Base-by-base conservation (phyloP, 2,888 invertebrate species). In the Hypolimnas misippus region DNA sequence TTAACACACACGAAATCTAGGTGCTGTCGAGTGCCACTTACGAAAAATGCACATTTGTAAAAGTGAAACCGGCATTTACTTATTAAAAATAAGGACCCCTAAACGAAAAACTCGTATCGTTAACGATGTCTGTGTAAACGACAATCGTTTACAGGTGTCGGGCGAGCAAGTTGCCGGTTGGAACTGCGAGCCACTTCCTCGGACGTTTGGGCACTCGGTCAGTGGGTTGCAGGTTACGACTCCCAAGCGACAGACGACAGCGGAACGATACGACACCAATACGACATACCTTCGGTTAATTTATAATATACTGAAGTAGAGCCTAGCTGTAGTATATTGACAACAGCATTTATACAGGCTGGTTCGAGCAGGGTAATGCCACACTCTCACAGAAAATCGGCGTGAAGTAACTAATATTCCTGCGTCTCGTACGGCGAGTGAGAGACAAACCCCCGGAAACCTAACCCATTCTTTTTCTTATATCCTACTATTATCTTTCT, bases 161-260 rank as follows among this genome's bases (percentile, higher is more conserved):
- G 54, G 62, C 55, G 51, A 63, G 53, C 70, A 72, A 79, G 76
- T 74, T 63, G 75, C 65, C 14, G 25, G 42, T 2, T 42, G 66
- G 76, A 62, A 69, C 72, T 72, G n/a, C n/a, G n/a, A n/a, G 67
- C 79, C 78, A 77, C 79, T 77, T 70, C 72, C 62, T 38, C 54
- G 42, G 66, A 62, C 75, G 75, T 83, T 82, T 81, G 78, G 79
- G 75, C 75, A 80, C 76, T 73, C 76, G 81, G 82, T 79, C 78
- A 83, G 72, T 77, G 74, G 77, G 77, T 71, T 72, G 72, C 65
- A 63, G 65, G 17, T 10, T 40, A n/a, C 29, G 4, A 57, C 25
- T 35, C 25, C 17, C 42, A 19, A 52, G 49, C n/a, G 29, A 49
- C 8, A 49, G 49, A 29, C 49, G 49, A 16, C 29, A 49, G 25